Evolutionary conservation across 2,797 vertebrate species (phyloP).

Genomic region (Sebastes cheni): DNA sequence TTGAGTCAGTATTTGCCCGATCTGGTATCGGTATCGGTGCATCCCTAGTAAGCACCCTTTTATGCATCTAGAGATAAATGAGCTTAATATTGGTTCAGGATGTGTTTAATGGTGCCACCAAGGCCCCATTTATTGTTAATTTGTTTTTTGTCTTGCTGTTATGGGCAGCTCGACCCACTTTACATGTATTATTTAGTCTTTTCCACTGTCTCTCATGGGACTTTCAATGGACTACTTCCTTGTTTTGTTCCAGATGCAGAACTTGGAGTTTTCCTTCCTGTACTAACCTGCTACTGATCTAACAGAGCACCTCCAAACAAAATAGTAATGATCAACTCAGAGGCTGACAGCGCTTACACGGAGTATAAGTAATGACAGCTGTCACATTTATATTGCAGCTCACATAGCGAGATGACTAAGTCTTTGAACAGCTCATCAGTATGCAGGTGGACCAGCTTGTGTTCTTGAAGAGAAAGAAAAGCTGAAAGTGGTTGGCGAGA

Average conservation of each 20-base stretch:
- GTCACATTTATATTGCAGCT: neutral
- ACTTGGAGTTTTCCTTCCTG: neutral
- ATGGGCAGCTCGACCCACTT: slow-evolving; percentile 10
- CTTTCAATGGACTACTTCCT: slow-evolving; percentile 29
- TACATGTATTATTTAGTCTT: slow-evolving; percentile 68
- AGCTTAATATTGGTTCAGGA: neutral
- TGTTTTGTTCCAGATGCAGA: slow-evolving; percentile 28
- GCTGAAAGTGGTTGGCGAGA: neutral
- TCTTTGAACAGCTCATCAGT: neutral
- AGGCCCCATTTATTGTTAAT: slow-evolving; percentile 13
- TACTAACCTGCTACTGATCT: neutral
- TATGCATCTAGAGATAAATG: neutral
- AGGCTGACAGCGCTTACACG: neutral
- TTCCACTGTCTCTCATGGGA: slow-evolving; percentile 42
- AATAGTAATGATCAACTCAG: neutral
- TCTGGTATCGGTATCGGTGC: too few species aligned
- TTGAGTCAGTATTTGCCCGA: too few species aligned
- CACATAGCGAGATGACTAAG: neutral
- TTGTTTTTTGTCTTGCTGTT: neutral
- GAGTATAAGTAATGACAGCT: neutral
- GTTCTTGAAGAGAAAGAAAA: neutral
- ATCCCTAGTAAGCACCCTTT: neutral
- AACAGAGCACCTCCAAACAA: neutral
- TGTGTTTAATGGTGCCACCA: neutral
- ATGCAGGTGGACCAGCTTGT: slow-evolving; percentile 29